A percentile compares a stretch with the other conserved stretches of the same genome.
Evolutionary conservation across 2,113 vertebrate species (phyloP).

Genomic region (Galeopterus variegatus): DNA sequence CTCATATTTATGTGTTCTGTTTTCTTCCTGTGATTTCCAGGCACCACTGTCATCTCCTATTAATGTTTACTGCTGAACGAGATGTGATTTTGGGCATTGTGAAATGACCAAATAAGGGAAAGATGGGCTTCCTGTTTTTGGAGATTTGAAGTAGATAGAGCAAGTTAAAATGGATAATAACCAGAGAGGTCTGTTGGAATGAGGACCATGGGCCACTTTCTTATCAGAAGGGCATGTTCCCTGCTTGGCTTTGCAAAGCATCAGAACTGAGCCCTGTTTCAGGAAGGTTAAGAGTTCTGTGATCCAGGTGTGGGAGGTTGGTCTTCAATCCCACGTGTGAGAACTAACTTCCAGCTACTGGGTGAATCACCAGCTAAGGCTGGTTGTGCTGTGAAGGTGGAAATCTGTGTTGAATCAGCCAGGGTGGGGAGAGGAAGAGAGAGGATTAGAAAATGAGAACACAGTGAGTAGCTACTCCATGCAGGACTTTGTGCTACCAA

Average conservation of each 20-base stretch:
- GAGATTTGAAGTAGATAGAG: neutral
- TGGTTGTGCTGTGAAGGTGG: neutral
- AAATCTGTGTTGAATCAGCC: neutral
- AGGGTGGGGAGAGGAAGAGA: neutral
- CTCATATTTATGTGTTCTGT: neutral
- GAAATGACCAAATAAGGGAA: neutral
- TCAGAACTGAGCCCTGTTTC: neutral
- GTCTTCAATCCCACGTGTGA: neutral
- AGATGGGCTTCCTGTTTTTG: neutral
- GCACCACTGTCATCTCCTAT: neutral
- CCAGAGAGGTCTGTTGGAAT: fast-evolving
- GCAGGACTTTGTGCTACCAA: no score
- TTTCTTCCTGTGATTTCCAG: neutral
- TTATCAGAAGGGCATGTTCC: neutral
- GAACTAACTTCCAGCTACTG: neutral
- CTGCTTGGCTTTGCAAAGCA: neutral
- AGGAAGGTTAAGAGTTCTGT: neutral
- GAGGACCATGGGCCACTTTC: neutral
- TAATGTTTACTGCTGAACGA: neutral
- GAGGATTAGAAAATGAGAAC: neutral
- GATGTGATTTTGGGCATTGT: neutral
- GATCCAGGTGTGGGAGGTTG: neutral
- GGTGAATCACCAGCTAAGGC: neutral
- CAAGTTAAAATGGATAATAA: neutral
- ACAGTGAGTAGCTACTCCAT: neutral